phyloP scores from a whole-genome alignment of 1,140 invertebrate genomes.

The Cydia pomonella region DNA sequence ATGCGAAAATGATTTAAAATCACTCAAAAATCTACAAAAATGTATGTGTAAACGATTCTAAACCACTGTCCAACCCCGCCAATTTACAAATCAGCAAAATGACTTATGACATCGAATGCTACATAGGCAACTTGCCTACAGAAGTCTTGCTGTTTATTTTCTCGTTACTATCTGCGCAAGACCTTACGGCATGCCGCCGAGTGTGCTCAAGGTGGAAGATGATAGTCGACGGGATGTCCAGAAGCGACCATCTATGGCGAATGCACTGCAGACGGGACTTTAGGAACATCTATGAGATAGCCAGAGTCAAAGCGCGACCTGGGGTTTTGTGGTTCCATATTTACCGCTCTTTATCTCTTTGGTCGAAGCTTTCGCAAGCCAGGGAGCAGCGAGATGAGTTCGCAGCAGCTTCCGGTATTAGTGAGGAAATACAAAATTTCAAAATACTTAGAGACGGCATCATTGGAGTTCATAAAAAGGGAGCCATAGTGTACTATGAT shows the following conservation, averaged over 20 bases:
- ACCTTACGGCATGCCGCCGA: constrained; percentile 52
- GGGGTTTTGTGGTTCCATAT: constrained; percentile 50
- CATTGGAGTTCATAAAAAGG: constrained; percentile 54
- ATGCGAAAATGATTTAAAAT: constrained; percentile 4
- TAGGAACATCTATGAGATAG: constrained; percentile 41
- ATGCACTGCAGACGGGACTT: constrained; percentile 55
- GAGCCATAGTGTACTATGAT: constrained; percentile 57
- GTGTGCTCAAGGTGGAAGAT: constrained; percentile 56
- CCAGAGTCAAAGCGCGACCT: constrained; percentile 42
- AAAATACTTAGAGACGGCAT: constrained; percentile 48
- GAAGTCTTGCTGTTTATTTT: constrained; percentile 59
- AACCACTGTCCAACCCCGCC: constrained; percentile 10
- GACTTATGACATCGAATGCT: constrained; percentile 6
- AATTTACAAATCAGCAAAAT: background rate
- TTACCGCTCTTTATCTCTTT: constrained; percentile 56
- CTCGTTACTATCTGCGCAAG: constrained; percentile 49
- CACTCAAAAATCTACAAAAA: background rate
- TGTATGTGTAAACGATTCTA: background rate
- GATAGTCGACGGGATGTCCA: constrained; percentile 51
- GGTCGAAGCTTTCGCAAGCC: constrained; percentile 50
- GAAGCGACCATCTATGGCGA: constrained; percentile 51
- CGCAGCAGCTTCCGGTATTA: constrained; percentile 44
- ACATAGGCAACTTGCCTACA: constrained; percentile 44
- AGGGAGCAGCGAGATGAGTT: constrained; percentile 53
- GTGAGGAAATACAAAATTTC: constrained; percentile 52